Evolutionary conservation across 2,888 invertebrate genomes (phyloP), one percentile per base, ranked within the genome.

Genomic region (Caenorhabditis virilis): DNA sequence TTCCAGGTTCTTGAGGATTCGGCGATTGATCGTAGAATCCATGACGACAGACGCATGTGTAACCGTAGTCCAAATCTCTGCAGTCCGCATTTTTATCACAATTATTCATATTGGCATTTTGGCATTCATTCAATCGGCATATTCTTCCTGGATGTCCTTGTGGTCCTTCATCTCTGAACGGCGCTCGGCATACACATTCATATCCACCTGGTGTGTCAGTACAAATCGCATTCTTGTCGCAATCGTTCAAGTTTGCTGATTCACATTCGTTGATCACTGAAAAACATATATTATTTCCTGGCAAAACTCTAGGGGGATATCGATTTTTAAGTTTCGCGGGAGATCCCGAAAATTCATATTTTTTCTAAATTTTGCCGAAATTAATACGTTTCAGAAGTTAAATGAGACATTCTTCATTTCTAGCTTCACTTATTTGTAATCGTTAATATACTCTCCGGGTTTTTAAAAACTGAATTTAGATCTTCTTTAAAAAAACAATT

Each of bases 201-300:
- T 79, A 80, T 23, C 79, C 79, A n/a, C 78, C 81, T 7, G 76
- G 60, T 30, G 73, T 67, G 48, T 83, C 82, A n/a, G 74, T 72
- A 54, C 83, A 83, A 23, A 71, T 66, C 20, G 83, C 83, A 52
- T 83, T 69, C 18, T 53, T 50, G 50, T 78, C 72, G 61, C 83
- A 83, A 63, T 83, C 82, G 57, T 84, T 80, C 36, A 83, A 73
- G 43, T 79, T 79, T 15, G 74, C 63, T n/a, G 76, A 76, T 33
- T 77, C 76, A 57, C 82, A 82, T 52, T 82, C 82, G 64, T 82
- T 82, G 72, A 82, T 78, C 56, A 78, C 77, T 76, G 59, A 51
- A 78, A 65, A 6, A 25, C 9, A 42, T 9, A 25, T 18, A 13
- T 26, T 9, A n/a, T n/a, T n/a, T n/a, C n/a, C n/a, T n/a, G n/a